Conservation (phyloP, 2,797 vertebrate genomes). For the Chaunax sp. region DNA sequence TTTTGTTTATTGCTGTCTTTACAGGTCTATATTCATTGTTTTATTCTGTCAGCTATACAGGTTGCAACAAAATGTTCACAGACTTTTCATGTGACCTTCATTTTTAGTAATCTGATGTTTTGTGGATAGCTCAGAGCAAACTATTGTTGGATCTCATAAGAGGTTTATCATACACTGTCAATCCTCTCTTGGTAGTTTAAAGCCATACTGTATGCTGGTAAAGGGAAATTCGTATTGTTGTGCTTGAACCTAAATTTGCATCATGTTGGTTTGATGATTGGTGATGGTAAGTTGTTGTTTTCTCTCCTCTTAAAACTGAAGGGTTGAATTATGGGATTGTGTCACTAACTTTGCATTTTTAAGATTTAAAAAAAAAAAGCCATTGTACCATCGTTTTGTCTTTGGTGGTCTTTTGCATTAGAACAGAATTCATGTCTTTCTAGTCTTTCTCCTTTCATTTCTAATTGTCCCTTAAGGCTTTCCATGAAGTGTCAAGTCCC, state of each 20-base stretch:
- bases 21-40: too few species aligned
- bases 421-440: conserved; percentile 38
- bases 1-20: background rate
- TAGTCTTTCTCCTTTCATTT: conserved; percentile 51
- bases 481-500: conserved; percentile 52
- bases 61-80: too few species aligned
- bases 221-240: too few species aligned
- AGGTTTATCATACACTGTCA: too few species aligned
- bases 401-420: background rate
- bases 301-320: background rate
- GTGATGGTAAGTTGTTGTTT: background rate
- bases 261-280: conserved; percentile 12
- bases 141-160: too few species aligned
- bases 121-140: background rate
- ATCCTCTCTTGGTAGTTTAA: background rate
- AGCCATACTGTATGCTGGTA: too few species aligned
- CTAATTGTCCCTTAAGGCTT: conserved; percentile 73
- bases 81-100: too few species aligned
- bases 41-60: too few species aligned
- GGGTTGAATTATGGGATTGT: background rate
- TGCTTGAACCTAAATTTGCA: conserved; percentile 13
- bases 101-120: conserved; percentile 5
- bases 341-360: background rate
- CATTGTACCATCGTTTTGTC: too few species aligned
- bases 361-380: conserved; percentile 4